These are phyloP conservation scores for Strigamia crassipes DNA, from an alignment of 2,888 invertebrate genomes.

Conservation along the genomic window DNA sequence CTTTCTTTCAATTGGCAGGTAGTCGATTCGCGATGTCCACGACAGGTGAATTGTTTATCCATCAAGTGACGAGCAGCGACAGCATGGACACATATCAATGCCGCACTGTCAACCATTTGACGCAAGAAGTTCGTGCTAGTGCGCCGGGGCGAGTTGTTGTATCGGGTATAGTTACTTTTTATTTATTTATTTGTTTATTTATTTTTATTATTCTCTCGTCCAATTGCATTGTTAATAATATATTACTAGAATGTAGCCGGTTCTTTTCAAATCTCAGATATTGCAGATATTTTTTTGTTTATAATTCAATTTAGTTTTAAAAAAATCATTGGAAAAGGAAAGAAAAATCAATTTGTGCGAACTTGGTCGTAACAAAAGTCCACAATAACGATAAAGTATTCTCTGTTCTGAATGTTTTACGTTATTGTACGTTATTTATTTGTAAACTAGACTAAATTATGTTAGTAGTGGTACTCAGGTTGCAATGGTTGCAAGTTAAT, in stretches of 20 bases:
- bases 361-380: not conserved
- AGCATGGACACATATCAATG: constrained; percentile 45
- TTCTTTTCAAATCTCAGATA: no score
- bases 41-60: constrained; percentile 39
- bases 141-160: constrained; percentile 39
- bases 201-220: not conserved
- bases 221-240: not conserved
- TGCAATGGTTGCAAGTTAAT: constrained; percentile 6
- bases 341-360: not conserved
- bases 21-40: constrained; percentile 36
- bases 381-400: not conserved
- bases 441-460: not conserved
- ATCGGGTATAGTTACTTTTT: constrained; percentile 14
- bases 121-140: constrained; percentile 43
- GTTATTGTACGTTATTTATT: not conserved
- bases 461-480: not conserved
- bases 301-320: not conserved
- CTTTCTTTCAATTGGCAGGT: not conserved
- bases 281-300: not conserved
- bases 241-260: no score
- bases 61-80: constrained; percentile 18
- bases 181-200: not conserved
- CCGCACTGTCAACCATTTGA: constrained; percentile 42
- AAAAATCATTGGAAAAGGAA: not conserved
- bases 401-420: not conserved